phyloP scores from a whole-genome alignment of 2,888 invertebrate species.

The Xanthorhoe spadicearia region DNA sequence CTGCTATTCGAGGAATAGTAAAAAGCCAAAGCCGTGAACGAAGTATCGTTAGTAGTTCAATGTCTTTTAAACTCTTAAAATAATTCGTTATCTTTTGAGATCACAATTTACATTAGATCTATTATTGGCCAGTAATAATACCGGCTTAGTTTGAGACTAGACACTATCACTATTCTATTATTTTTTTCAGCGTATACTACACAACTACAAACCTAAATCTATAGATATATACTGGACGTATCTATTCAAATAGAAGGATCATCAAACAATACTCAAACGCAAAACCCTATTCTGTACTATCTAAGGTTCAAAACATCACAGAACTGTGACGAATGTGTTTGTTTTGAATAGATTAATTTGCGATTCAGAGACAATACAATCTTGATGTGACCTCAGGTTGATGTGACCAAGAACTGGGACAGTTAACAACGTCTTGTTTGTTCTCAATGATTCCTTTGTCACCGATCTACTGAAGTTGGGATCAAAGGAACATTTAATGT shows the following conservation, averaged over 20 bases:
- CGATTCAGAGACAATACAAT: conserved; percentile 31
- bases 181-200: neutral
- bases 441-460: conserved; percentile 27
- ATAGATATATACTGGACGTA: conserved; percentile 8
- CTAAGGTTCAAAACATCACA: conserved; percentile 19
- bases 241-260: conserved; percentile 41
- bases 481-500: conserved; percentile 21
- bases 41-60: no score
- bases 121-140: no score
- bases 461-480: conserved; percentile 12
- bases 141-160: no score
- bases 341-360: conserved; percentile 42
- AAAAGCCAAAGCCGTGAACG: no score
- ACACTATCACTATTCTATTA: no score
- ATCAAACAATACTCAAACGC: conserved; percentile 31
- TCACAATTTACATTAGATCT: no score
- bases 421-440: conserved; percentile 17
- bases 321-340: conserved; percentile 41
- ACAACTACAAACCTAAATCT: conserved; percentile 14
- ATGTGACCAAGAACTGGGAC: conserved; percentile 26
- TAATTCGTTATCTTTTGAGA: no score
- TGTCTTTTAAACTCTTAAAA: no score
- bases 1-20: conserved; percentile 5
- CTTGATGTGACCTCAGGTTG: conserved; percentile 25
- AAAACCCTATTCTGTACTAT: conserved; percentile 8